These are phyloP conservation scores for Bubo scandiacus DNA, from an alignment of 2,113 vertebrate species.

Conservation along the genomic window DNA sequence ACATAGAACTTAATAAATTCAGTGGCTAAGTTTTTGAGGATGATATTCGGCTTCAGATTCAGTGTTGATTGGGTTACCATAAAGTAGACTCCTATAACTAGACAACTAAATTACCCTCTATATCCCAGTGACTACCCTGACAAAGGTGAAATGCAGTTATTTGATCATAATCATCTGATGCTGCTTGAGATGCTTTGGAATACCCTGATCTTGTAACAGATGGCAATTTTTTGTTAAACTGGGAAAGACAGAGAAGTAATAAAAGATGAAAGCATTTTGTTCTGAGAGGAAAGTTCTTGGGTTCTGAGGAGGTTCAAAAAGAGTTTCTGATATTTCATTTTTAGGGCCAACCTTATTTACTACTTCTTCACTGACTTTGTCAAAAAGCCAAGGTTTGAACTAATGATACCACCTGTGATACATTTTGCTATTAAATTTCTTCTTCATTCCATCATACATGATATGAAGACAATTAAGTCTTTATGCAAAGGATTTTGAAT, in stretches of 20 bases:
- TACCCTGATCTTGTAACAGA: neutral
- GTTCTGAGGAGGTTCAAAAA: neutral
- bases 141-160: neutral
- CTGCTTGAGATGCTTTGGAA: neutral
- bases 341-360: neutral
- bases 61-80: neutral
- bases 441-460: neutral
- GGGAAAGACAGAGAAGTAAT: neutral
- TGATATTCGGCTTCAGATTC: neutral
- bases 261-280: neutral
- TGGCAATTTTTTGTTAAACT: neutral
- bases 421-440: neutral
- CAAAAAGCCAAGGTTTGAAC: neutral
- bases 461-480: neutral
- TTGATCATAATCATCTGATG: neutral
- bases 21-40: neutral
- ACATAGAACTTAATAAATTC: neutral
- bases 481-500: neutral
- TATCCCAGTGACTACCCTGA: neutral
- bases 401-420: neutral
- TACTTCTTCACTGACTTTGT: neutral
- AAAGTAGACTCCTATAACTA: neutral
- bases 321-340: neutral
- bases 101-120: neutral
- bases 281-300: neutral